Percentiles rank a stretch among this genome's conserved stretches.
phyloP scores from a whole-genome alignment of 2,113 vertebrate genomes.

The Semnornis frantzii region DNA sequence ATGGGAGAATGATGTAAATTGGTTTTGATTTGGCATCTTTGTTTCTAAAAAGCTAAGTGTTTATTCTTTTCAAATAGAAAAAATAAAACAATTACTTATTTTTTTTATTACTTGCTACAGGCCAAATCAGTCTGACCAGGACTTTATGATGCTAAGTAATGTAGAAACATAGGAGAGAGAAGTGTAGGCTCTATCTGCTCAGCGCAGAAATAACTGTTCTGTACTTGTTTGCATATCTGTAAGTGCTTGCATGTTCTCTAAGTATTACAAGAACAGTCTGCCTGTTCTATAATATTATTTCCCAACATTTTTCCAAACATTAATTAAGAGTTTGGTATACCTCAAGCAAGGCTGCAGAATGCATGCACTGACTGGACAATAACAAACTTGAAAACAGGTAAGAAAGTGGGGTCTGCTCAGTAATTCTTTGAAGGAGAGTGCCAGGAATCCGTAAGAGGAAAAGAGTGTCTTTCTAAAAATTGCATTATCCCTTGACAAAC shows the following conservation, averaged over 20 bases:
- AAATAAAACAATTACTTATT: not conserved
- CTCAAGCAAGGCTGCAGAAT: not conserved
- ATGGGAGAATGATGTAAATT: not conserved
- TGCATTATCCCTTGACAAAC: not conserved
- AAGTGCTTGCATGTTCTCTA: not conserved
- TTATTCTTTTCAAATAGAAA: not conserved
- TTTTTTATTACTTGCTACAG: not conserved
- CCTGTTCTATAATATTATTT: not conserved
- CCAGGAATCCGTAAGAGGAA: not conserved
- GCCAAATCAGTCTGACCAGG: not conserved
- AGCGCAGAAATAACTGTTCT: not conserved
- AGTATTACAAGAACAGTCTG: not conserved
- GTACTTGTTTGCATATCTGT: not conserved
- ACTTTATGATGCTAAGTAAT: not conserved
- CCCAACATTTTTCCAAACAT: not conserved
- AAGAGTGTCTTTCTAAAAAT: not conserved
- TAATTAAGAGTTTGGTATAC: not conserved
- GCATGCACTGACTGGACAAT: not conserved
- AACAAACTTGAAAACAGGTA: not conserved
- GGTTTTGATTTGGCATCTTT: not conserved
- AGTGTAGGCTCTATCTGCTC: not conserved
- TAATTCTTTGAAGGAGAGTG: not conserved
- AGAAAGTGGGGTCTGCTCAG: not conserved
- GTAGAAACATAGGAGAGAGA: not conserved
- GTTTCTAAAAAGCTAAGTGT: not conserved